A percentile compares a stretch with the other conserved stretches of the same genome.
Evolutionary conservation across 2,797 vertebrate genomes (phyloP).

Genomic region (Trematomus bernacchii): DNA sequence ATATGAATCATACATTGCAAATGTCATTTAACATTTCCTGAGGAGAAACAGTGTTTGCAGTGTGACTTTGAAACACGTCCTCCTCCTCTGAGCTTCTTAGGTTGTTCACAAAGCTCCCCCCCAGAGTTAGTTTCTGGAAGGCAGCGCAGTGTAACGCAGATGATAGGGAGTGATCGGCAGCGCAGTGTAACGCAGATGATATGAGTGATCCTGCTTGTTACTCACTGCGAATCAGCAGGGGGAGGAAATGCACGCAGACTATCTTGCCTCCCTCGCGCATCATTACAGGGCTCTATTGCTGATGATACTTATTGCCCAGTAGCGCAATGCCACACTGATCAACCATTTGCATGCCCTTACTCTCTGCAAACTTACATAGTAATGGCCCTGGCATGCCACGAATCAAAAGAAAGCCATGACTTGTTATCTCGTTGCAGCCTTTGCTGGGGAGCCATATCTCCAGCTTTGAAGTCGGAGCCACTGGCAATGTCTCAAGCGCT

Average conservation of each 20-base stretch:
- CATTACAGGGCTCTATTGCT: constrained; percentile 60
- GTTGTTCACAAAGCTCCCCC: constrained; percentile 56
- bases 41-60: constrained; percentile 32
- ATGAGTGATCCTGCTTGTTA: constrained; percentile 50
- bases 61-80: constrained; percentile 64
- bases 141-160: constrained; percentile 40
- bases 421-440: constrained; percentile 88
- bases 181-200: constrained; percentile 38
- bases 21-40: constrained; percentile 59
- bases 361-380: constrained; percentile 78
- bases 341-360: constrained; percentile 64
- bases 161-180: constrained; percentile 51
- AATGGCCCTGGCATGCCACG: constrained; percentile 79
- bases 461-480: constrained; percentile 89
- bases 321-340: constrained; percentile 65
- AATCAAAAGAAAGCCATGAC: constrained; percentile 87
- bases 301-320: constrained; percentile 61
- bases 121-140: constrained; percentile 70
- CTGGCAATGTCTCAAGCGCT: constrained; percentile 81
- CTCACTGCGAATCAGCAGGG: constrained; percentile 44
- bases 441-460: constrained; percentile 84
- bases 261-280: constrained; percentile 67
- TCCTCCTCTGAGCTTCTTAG: constrained; percentile 54
- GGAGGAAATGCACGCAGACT: constrained; percentile 33
- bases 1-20: constrained; percentile 55